Evolutionary conservation across 2,797 vertebrate genomes (phyloP), one percentile per base, ranked within the genome.

Genomic region (Pipistrellus pygmaeus): DNA sequence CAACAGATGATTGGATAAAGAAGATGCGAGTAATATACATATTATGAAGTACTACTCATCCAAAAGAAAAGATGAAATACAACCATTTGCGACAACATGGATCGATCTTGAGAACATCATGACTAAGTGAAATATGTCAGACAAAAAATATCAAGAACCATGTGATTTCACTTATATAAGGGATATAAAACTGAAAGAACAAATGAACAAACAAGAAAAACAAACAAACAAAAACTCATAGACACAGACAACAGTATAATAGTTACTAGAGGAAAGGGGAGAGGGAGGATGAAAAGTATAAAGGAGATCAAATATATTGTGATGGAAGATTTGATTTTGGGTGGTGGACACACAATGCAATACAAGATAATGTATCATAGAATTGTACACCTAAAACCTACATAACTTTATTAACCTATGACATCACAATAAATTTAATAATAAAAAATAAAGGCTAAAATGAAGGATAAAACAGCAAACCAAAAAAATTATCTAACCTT

Each of bases 381-480:
- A 76, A 32, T 32, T 32, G n/a, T 32, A 32, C 11, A 53, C 3
- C 46, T 53, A n/a, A 76, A 48, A 76, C 48, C 30, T 76, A 51
- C n/a, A 23, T 53, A 76, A 32, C 32, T 76, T 77, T 35, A 77
- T 35, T 23, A 76, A 32, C 30, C 30, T 23, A 51, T 51, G 30
- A n/a, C 30, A n/a, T 9, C 46, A 10, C 72, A 51, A 75, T n/a
- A 48, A 11, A 51, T 75, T 30, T 75, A 75, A 75, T 32, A 75
- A 51, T n/a, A 23, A 69, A 66, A 69, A 77, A 32, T 30, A 14
- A 30, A 84, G 48, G n/a, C 10, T 62, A 95, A 94, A 96, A 93
- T 1, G 21, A 92, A 64, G 18, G 13, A 35, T 46, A 89, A 73
- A 76, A 84, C 46, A 75, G 9, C 44, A n/a, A 17, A 87, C 30